Base-by-base conservation (phyloP, 2,113 vertebrate species). In the Saccopteryx leptura region DNA sequence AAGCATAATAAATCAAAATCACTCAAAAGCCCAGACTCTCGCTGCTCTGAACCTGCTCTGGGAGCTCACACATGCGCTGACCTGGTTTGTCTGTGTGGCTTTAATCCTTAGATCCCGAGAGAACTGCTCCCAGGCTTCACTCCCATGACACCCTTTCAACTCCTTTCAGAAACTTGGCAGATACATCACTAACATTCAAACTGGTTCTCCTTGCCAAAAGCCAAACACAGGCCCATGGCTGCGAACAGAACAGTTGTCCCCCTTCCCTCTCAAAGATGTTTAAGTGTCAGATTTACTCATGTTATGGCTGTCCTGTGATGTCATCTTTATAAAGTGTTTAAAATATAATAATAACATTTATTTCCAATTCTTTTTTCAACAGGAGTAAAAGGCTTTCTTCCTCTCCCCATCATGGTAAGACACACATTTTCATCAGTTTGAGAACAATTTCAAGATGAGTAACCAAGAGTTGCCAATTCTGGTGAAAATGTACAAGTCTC, bases 111-210 rank as follows among this genome's bases (percentile, higher is more conserved):
- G 88, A 69, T 60, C 82, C 71, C 33, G 19, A 19, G 52, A 50
- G 83, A 91, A 83, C 72, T 71, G n/a, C 26, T 84, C 74, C 50
- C 2, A 5, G 63, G 39, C 60, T 96, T 68, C 72, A 52, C 80
- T 91, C 88, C 68, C 28, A 9, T 76, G 39, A 93, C 71, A 95
- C 31, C 66, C 66, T 94, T 91, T 91, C 61, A 97, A 94, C 50
- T 76, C 90, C 69, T 85, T 50, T 72, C 87, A 96, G 90, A 85
- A 96, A 52, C 12, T 33, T 93, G 79, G 78, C 78, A 91, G 68
- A 65, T 23, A 71, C 13, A 79, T 76, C 33, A n/a, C 39, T 75
- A 87, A 86, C 1, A 1, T 71, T 88, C 63, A 90, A 90, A 68
- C 54, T 28, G 18, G n/a, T 21, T 93, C 60, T 75, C 83, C 74